Evolutionary conservation across 2,797 vertebrate species (phyloP), one percentile per base, ranked within the genome.

Genomic region (Sparidentex hasta): DNA sequence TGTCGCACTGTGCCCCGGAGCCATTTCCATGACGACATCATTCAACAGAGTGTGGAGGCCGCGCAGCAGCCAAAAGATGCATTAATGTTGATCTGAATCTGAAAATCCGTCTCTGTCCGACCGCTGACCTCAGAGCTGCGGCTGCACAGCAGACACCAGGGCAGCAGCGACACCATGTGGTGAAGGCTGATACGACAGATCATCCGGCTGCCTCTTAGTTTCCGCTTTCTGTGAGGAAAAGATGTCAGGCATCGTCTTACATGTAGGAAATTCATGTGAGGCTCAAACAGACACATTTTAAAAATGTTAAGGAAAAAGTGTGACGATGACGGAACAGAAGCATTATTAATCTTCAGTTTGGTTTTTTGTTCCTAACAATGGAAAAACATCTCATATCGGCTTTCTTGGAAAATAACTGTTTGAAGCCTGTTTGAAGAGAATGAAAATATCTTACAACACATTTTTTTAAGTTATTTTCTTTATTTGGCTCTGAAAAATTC

Each of bases 151-250:
- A 23, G 21, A 46, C 13, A 1, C 43, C 62, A 47, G 17, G 7
- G 1, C 83, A 3, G 27, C 76, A 71, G 79, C 0, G 79, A 52
- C 88, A 58, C 72, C 83, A 0, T 44, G 83, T 90, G 88, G 86
- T 59, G 33, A n/a, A 52, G 48, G 33, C 1, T 9, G 44, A 13
- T 56, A 82, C 29, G 11, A 59, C 79, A 43, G 12, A 2, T 13
- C 11, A 25, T 23, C 33, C 7, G 33, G 33, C 2, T 33, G 7
- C 23, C 5, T 38, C 11, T 5, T 20, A 13, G 14, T 21, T 14
- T 20, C 9, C 21, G 59, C 33, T 52, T 7, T 20, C 5, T 29
- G 17, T 61, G 1, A 20, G 11, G 4, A 5, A 44, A 27, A 5
- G 9, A n/a, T 18, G 13, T 3, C 20, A 7, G 5, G 0, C 7